phyloP scores from a whole-genome alignment of 2,113 vertebrate species.

The Amphilophus citrinellus region DNA sequence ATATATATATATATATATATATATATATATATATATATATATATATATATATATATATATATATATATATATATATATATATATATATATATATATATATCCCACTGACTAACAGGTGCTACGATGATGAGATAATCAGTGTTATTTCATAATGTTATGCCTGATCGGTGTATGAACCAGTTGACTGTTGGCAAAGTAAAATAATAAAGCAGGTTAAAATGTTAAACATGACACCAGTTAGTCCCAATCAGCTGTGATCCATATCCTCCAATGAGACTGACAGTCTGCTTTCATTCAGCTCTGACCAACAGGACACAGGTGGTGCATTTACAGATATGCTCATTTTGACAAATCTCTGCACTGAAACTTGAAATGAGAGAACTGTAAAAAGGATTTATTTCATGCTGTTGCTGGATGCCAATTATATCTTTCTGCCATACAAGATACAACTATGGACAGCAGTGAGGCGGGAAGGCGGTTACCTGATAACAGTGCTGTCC shows the following conservation, averaged over 20 bases:
- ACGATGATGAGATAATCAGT: no score
- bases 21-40: no score
- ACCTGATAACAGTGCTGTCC: not conserved
- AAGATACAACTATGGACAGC: not conserved
- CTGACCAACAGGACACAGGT: not conserved
- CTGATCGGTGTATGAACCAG: not conserved
- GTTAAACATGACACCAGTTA: not conserved
- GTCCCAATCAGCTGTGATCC: not conserved
- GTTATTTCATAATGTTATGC: no score
- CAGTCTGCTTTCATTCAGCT: not conserved
- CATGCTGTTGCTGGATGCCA: not conserved
- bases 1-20: no score
- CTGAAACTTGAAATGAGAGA: not conserved
- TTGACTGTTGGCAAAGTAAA: not conserved
- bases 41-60: no score
- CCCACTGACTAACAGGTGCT: no score
- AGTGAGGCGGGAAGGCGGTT: not conserved
- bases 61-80: no score
- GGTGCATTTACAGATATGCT: not conserved
- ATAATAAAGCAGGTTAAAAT: not conserved
- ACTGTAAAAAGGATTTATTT: not conserved
- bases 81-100: no score
- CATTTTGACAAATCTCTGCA: not conserved
- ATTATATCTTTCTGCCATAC: slow-evolving; percentile 1
- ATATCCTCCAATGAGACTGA: not conserved